Evolutionary conservation across 2,113 vertebrate genomes (phyloP), one percentile per base, ranked within the genome.

Genomic region (Formicarius rufipectus): DNA sequence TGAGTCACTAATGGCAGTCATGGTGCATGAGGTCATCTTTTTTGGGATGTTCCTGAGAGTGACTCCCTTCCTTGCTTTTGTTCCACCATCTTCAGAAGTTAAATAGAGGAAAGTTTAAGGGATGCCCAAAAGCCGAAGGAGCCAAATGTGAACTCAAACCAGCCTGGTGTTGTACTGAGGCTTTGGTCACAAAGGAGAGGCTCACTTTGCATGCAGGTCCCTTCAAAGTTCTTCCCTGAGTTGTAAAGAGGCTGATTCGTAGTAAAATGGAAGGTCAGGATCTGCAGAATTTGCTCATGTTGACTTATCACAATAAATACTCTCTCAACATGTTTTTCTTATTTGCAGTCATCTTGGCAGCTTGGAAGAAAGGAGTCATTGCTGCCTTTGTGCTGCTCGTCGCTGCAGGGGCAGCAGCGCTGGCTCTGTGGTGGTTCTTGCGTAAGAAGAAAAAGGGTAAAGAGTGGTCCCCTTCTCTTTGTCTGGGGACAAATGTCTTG

Each of bases 301-400:
- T 58, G 56, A 25, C 44, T 50, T 82, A 18, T 37, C 42, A 60
- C 40, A 83, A 44, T 59, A 69, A 88, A 21, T 40, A 49, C 27
- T 23, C 33, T 91, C 78, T 89, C 52, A 90, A 75, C 21, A 3
- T n/a, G 10, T 89, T 64, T 90, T 58, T 93, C 55, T 92, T 63
- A 16, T 68, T 96, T 97, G n/a, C 95, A 97, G 97, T 97, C 25
- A 77, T 97, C 62, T 72, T 97, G 74, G 97, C 97, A 23, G 39
- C 84, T 10, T 97, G 97, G 97, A 90, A 97, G 84, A 97, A 97
- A 93, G 84, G 95, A 78, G 16, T 97, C 55, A 96, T 97, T 77
- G 92, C 87, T 78, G 53, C 75, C 2, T 86, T 95, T 84, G 71
- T 96, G 83, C 64, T 97, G 4, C 63, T 94, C 55, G 16, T 30